Percentiles rank a stretch among this genome's conserved stretches.
Evolutionary conservation across 53 echinoderm and acorn worm species (phyloP).

Genomic region (Echinarachnius parma): DNA sequence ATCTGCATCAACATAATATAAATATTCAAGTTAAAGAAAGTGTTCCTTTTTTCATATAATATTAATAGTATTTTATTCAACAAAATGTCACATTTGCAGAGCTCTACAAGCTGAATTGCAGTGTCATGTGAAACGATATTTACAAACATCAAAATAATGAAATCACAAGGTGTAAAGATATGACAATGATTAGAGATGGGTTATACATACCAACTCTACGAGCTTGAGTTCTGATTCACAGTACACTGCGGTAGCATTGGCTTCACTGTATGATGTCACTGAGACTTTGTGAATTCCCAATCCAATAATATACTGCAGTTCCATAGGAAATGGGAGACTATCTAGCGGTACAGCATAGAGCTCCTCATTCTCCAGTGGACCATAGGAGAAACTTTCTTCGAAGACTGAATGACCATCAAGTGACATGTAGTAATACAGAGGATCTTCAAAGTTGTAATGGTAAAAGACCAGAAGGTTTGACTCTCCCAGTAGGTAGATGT

Average conservation of each 20-base stretch:
- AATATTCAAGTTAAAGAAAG: too few relatives aligned
- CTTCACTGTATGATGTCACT: conserved; percentile 27
- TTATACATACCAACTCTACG: conserved; percentile 31
- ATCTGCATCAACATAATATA: too few relatives aligned
- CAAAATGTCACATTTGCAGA: too few relatives aligned
- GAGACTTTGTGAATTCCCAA: conserved; percentile 26
- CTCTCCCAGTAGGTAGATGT: conserved; percentile 21
- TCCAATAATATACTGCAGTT: conserved; percentile 27
- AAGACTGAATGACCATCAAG: conserved; percentile 33
- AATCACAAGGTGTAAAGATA: too few relatives aligned
- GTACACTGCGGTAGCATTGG: conserved; percentile 17
- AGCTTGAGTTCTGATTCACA: conserved; percentile 40
- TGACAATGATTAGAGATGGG: too few relatives aligned
- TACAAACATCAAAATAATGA: too few relatives aligned
- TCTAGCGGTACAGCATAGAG: conserved; percentile 10
- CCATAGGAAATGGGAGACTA: conserved; percentile 20
- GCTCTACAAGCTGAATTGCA: too few relatives aligned
- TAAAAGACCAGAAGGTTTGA: conserved; percentile 14
- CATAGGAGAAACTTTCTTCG: conserved; percentile 19
- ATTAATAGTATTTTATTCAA: too few relatives aligned
- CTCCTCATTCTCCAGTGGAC: neutral
- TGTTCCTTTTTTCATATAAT: too few relatives aligned
- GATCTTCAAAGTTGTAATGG: conserved; percentile 16
- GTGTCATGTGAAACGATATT: too few relatives aligned
- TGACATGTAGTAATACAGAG: conserved; percentile 35